Evolutionary conservation across 2,113 vertebrate species (phyloP), one percentile per base, ranked within the genome.

Genomic region (Aplodontia rufa): DNA sequence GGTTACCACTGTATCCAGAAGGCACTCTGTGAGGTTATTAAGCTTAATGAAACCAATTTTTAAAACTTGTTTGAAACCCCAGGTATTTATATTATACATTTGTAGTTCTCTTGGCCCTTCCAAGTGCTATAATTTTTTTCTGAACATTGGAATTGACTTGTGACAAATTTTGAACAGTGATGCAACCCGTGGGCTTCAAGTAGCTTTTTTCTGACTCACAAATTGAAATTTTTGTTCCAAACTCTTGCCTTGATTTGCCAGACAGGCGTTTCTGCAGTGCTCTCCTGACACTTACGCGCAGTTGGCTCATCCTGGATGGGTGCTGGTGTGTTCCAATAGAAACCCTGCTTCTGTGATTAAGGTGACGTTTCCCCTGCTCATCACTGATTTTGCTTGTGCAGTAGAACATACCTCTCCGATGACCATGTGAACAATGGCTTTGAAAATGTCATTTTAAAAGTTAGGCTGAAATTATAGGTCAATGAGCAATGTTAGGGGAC

Each of bases 151-250:
- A 90, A 83, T 86, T 91, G 64, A 45, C 68, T 97, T 97, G 72
- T 95, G 80, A 97, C 55, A 81, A 97, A 93, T 96, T 49, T 96
- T 62, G 81, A 97, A 68, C 64, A 49, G 9, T 82, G 82, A 91
- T 78, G 47, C 35, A 80, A 94, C 87, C 90, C 28, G 1, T 37
- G 58, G 76, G 53, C 58, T 96, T 96, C 55, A 69, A 66, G 62
- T 45, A 94, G 93, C 75, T 96, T 95, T 96, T 95, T 97, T 97
- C 80, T 42, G 89, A 68, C 91, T 91, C 0, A 1, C n/a, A 66
- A 53, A 74, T 94, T 97, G 49, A 97, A 94, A 92, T 98, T 93
- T 96, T 96, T 97, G 97, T 96, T 83, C 26, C 95, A 91, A 68
- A 37, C 55, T 55, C 81, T 91, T 55, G 10, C 6, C n/a, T 91